Evolutionary conservation across 2,113 vertebrate genomes (phyloP), one percentile per base, ranked within the genome.

Genomic region (Callopanchax toddi): DNA sequence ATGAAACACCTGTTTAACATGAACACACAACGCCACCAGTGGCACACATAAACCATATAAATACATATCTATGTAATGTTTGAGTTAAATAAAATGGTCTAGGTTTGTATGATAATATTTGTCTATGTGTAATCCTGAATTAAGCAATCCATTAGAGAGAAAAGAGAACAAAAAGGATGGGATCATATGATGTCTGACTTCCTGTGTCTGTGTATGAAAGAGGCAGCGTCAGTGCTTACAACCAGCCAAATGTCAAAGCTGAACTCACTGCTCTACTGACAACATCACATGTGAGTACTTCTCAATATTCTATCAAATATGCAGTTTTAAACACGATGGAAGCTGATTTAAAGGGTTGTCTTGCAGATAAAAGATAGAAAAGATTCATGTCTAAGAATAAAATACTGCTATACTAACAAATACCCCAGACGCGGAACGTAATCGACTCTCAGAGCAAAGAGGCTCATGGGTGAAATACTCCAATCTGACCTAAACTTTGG

Each of bases 281-380:
- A 70, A 76, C 84, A 85, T 79, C 80, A 52, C 55, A 62, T 57
- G 83, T 86, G 45, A 89, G 87, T 84, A 85, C 73, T 61, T 18
- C 29, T 52, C 25, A 71, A 65, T 36, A 23, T 16, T 60, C 50
- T 43, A 2, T 43, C 2, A 0, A 1, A 13, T 26, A 15, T 18
- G 37, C 9, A 16, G 12, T 34, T 21, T 60, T 46, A 21, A 39
- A 1, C 39, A 34, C 11, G 22, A 20, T 0, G 10, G 12, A 12
- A 43, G 52, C 3, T 29, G 49, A 67, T 68, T 56, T 63, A 34
- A 54, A 22, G 13, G 21, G 8, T 50, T 43, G 54, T 39, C 6
- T 26, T 12, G 11, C 11, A 57, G 16, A 40, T 1, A 15, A 36
- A 16, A 6, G 15, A 60, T 43, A 48, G 32, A 15, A 48, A 16